Base-by-base conservation (phyloP, 2,888 invertebrate genomes). In the Brachynemurus nebulosus region DNA sequence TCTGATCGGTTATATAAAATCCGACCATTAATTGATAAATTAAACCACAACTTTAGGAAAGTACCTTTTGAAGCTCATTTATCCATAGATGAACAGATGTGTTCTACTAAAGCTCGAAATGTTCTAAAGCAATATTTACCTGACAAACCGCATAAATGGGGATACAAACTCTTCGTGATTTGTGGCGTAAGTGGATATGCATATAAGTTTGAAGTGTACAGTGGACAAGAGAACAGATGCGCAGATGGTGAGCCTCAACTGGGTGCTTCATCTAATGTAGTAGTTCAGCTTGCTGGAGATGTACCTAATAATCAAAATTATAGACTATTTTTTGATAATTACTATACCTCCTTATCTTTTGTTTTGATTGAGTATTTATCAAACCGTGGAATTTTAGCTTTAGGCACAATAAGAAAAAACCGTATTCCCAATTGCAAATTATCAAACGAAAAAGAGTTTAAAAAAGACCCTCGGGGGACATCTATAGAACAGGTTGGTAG, bases 101-200 rank as follows among this genome's bases (percentile, higher is more conserved):
- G 58, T 53, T 51, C 58, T 6, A 60, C 58, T 21, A 61, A 61
- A 53, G 48, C 54, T 11, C 47, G 50, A 44, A 53, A 55, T 42
- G 54, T 49, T 38, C 39, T 58, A 44, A 57, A 56, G 47, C 55
- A 58, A 30, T 58, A 57, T 45, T 42, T 55, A 33, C 54, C 40
- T 6, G 17, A 4, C 30, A 61, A 60, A 46, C 58, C 58, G 40
- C 57, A 57, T 44, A 59, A 60, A 50, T 59, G 57, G 55, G 56
- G 53, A 14, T 54, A 45, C 40, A 52, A 53, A 44, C 18, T 53
- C 9, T 53, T 51, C 44, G 49, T 55, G 38, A 43, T 53, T 18
- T 45, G 55, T 48, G 55, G 54, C 44, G 51, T 53, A 34, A 45
- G 45, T 38, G 53, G 55, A 36, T 50, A 45, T 50, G 55, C 49